Evolutionary conservation across 2,797 vertebrate genomes (phyloP).

Genomic region (Tympanoctomys barrerae): DNA sequence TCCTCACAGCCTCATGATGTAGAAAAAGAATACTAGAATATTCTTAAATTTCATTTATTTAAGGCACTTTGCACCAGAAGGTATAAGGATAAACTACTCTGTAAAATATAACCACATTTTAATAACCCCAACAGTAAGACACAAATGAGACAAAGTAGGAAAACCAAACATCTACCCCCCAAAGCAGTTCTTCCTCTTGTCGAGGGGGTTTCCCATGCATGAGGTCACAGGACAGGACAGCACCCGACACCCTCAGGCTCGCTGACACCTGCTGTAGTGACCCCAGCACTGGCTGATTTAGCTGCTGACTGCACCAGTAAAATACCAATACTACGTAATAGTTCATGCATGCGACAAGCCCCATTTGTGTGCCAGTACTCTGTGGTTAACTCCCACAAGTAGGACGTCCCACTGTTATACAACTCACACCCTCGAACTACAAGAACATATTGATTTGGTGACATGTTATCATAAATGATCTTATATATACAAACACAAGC

Average conservation of each 20-base stretch:
- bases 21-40: not conserved
- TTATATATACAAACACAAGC: constrained; percentile 84
- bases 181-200: not conserved
- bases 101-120: not conserved
- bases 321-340: constrained; percentile 80
- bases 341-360: constrained; percentile 82
- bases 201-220: not conserved
- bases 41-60: constrained; percentile 47
- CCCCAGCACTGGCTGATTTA: constrained; percentile 79
- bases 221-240: not conserved
- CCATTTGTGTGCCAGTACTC: constrained; percentile 68
- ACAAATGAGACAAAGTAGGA: not conserved
- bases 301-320: constrained; percentile 83
- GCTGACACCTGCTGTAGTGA: constrained; percentile 37
- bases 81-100: constrained; percentile 30
- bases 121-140: not conserved
- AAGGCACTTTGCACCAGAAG: constrained; percentile 73
- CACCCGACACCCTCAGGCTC: not conserved
- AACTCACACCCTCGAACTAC: constrained; percentile 79
- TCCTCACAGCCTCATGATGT: not conserved
- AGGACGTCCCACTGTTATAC: constrained; percentile 78
- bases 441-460: constrained; percentile 84
- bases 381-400: constrained; percentile 74
- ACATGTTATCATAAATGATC: constrained; percentile 82
- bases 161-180: not conserved